Evolutionary conservation across 2,888 invertebrate species (phyloP).

Genomic region (Drosophila histrio): DNA sequence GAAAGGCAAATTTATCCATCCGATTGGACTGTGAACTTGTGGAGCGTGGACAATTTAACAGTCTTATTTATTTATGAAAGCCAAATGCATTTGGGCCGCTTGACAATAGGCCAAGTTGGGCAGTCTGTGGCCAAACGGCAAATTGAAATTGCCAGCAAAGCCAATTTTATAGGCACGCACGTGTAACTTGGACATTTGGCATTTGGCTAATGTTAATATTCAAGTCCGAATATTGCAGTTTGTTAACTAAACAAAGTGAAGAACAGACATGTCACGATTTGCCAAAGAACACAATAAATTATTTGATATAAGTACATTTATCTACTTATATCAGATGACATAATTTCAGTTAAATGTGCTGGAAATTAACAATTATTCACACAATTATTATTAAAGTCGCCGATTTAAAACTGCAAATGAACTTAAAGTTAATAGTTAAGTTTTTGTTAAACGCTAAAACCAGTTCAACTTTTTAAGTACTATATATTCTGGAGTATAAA

Average conservation of each 20-base stretch:
- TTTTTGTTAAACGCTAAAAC: too few species aligned
- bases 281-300: not conserved
- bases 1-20: conserved; percentile 13
- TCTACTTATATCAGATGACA: not conserved
- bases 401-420: too few species aligned
- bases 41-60: conserved; percentile 69
- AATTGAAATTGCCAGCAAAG: conserved; percentile 61
- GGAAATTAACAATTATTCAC: conserved; percentile 20
- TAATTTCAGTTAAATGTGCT: conserved; percentile 2
- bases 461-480: too few species aligned
- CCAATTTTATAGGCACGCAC: conserved; percentile 62
- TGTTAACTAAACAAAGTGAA: conserved; percentile 6
- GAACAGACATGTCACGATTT: conserved; percentile 6
- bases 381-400: too few species aligned
- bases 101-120: conserved; percentile 34
- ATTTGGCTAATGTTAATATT: conserved; percentile 35
- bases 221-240: not conserved
- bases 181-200: conserved; percentile 46
- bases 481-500: too few species aligned
- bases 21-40: conserved; percentile 14
- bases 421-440: too few species aligned
- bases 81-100: conserved; percentile 63
- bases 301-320: conserved; percentile 9
- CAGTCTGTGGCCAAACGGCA: conserved; percentile 38
- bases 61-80: conserved; percentile 74